Base-by-base conservation (phyloP, 30 jellyfish, hydroid and myxozoan species). In the Mastigias papua region DNA sequence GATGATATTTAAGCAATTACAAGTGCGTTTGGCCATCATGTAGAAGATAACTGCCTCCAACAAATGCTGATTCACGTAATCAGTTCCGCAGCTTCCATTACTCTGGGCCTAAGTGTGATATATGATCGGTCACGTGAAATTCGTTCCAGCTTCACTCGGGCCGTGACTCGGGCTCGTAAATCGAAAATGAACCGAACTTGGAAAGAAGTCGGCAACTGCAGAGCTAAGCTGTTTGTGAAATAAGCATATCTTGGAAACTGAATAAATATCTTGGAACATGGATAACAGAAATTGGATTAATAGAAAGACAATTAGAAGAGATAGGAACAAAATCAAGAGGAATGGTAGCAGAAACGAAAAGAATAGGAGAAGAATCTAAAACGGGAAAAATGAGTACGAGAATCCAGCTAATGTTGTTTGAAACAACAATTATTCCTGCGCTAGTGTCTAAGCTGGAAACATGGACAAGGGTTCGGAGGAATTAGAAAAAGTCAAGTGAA, bases 1-100 rank as follows among this genome's bases (percentile, higher is more conserved):
- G 1, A 88, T 75, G 54, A 94, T 51, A 54, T 94, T 94, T 75
- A 90, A 67, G 90, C 98, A 94, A n/a, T 89, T 89, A 87, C 98
- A 94, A 68, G 49, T 62, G 37, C 54, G 93, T 72, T 72, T 82
- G 8, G 79, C 91, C 98, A 92, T 86, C 23, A 20, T 20, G 8
- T 11, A 1, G 21, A 0, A 25, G 35, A 27, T 13, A 20, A 22
- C 5, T 63, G 1, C 74, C 74, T 27, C 23, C 30, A 3, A 57
- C 26, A 57, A 57, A 17, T 57, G 8, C n/a, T 17, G 35, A 25
- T 27, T 63, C 42, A 22, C 74, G 42, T 15, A 13, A 25, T 19
- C 3, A 22, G 15, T 7, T 63, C n/a, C 7, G 42, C 37, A 1
- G 35, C 74, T 63, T 63, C 37, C 74, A 63, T 82, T 10, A 64